Evolutionary conservation across 2,113 vertebrate genomes (phyloP), one percentile per base, ranked within the genome.

Genomic region (Nycticorax nycticorax): DNA sequence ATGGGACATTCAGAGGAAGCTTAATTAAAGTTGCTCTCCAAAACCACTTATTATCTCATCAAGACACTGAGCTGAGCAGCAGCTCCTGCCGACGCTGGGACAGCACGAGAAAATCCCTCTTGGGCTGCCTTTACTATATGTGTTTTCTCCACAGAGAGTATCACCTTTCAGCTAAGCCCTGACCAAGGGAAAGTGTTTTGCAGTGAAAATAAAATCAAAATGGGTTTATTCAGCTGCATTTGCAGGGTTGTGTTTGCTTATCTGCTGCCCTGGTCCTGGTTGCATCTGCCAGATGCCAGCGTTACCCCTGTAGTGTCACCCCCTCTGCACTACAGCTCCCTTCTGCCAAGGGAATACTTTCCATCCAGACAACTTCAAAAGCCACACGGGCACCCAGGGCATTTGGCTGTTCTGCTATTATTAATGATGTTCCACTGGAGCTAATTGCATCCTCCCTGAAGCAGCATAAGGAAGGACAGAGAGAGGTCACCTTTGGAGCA

Each of bases 1-100:
- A 55, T 0, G 1, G 52, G 75, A 68, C 72, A 56, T 33, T 80
- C 92, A 68, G 84, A 93, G 60, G 92, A 89, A 84, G 47, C 60
- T 94, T 96, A 93, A 97, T 97, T 95, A 96, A 91, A 55, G 41
- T 47, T 89, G 50, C 41, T 89, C 69, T 85, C 41, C 2, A 9
- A 89, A 96, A 53, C 37, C 43, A 59, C 35, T 94, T 71, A 89
- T 57, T 87, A 87, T 67, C 69, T 93, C 41, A 9, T 88, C 64
- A 56, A 62, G 93, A 86, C 5, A 1, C 71, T 91, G 83, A 83
- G 69, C 77, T 89, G 37, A 67, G 73, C n/a, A 73, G 80, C 79
- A 84, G 75, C 30, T 88, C 60, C 56, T 59, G 69, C 68, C 6
- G 26, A 4, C 3, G 7, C 48, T 88, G 75, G 57, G 57, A 16